Evolutionary conservation across 2,888 invertebrate species (phyloP).

Genomic region (Megalurothrips usitatus): DNA sequence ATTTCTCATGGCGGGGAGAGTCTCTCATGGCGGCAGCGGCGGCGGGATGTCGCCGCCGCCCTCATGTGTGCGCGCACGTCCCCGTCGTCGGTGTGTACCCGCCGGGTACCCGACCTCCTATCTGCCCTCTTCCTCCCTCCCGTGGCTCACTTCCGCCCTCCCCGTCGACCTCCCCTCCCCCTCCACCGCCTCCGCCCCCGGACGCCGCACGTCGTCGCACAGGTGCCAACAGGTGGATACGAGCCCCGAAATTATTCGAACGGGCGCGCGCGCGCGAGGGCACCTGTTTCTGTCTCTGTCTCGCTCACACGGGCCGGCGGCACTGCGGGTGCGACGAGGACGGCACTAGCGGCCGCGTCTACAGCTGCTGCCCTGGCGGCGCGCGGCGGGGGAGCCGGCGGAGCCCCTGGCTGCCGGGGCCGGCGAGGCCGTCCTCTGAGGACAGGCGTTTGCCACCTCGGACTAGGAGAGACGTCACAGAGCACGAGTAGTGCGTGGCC

Average conservation of each 20-base stretch:
- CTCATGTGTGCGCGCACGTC: not conserved
- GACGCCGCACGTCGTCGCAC: not conserved
- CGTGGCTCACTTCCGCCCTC: not conserved
- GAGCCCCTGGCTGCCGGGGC: no score
- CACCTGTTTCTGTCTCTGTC: no score
- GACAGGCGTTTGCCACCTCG: no score
- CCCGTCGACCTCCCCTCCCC: not conserved
- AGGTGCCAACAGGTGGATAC: slow-evolving; percentile 10
- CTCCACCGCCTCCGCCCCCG: not conserved
- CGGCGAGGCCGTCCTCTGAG: no score
- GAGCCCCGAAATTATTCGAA: slow-evolving; percentile 17
- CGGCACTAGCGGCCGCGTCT: not conserved
- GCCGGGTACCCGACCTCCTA: not conserved
- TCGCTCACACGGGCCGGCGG: not conserved
- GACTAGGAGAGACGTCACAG: no score
- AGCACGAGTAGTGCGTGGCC: no score
- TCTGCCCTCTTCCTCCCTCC: not conserved
- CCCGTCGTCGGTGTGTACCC: not conserved
- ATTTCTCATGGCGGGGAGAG: no score
- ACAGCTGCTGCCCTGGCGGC: no score
- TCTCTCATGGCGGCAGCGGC: no score
- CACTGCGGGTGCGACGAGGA: not conserved
- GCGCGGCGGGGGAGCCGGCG: no score
- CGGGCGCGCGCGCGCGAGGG: not conserved
- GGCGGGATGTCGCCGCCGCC: no score